Conservation (phyloP, 2,113 vertebrate genomes). For the Anoplopoma fimbria region DNA sequence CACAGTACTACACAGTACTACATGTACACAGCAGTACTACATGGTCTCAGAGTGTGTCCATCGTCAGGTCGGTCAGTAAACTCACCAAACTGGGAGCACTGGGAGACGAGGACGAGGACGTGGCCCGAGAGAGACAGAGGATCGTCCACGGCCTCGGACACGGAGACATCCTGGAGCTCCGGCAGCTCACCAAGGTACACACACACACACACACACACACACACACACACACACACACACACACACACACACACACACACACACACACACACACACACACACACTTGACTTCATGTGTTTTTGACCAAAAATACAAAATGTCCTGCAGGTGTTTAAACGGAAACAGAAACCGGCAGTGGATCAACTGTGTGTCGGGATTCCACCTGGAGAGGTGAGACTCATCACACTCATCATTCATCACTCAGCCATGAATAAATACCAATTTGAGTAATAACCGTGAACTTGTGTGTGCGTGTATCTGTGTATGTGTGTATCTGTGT, state of each 20-base stretch:
- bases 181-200: slow-evolving; percentile 95
- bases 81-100: slow-evolving; percentile 86
- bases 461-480: no score
- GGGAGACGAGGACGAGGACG: slow-evolving; percentile 96
- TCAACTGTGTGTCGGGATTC: slow-evolving; percentile 96
- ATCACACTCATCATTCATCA: no score
- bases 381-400: slow-evolving; percentile 92
- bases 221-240: no score
- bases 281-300: neutral
- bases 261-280: no score
- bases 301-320: neutral
- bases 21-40: neutral
- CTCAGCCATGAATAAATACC: no score
- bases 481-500: no score
- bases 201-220: no score
- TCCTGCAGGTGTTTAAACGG: slow-evolving; percentile 92
- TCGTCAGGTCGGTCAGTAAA: slow-evolving; percentile 62
- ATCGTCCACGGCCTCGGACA: slow-evolving; percentile 93
- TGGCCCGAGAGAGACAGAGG: slow-evolving; percentile 93
- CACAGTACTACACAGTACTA: neutral
- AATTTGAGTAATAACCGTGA: no score
- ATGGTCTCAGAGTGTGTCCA: slow-evolving; percentile 38
- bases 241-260: no score
- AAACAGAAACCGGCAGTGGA: slow-evolving; percentile 97
- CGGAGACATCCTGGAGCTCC: slow-evolving; percentile 96